A percentile compares a stretch with the other conserved stretches of the same genome.
phyloP scores from a whole-genome alignment of 1,140 invertebrate species.

The Dufourea novaeangliae region DNA sequence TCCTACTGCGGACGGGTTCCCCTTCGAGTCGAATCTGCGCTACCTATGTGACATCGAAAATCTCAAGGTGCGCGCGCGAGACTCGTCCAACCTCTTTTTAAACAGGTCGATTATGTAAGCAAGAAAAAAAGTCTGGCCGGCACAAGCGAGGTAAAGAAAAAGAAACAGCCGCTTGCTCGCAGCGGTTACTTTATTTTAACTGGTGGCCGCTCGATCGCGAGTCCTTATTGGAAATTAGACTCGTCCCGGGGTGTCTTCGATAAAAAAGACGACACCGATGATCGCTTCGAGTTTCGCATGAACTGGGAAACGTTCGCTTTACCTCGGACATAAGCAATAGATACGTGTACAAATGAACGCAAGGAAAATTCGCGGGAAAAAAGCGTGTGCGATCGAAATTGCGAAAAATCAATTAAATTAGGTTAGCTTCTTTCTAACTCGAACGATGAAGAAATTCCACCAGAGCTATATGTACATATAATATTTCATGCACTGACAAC shows the following conservation, averaged over 20 bases:
- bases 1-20: not conserved
- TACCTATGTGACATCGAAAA: slow-evolving; percentile 61
- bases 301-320: not conserved
- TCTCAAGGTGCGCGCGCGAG: slow-evolving; percentile 46
- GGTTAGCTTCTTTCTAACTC: too few species aligned
- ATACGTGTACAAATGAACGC: too few species aligned
- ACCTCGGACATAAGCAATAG: not conserved
- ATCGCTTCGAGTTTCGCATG: too few species aligned
- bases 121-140: slow-evolving; percentile 39
- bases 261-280: slow-evolving; percentile 21
- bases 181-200: not conserved
- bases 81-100: slow-evolving; percentile 62
- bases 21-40: too few species aligned
- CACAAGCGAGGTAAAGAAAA: slow-evolving; percentile 9
- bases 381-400: not conserved
- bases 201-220: slow-evolving; percentile 12
- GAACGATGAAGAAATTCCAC: too few species aligned
- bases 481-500: too few species aligned
- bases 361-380: not conserved
- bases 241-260: not conserved
- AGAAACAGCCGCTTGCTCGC: not conserved
- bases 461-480: too few species aligned
- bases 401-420: too few species aligned
- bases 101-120: slow-evolving; percentile 69
- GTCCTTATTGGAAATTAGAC: slow-evolving; percentile 4